Evolutionary conservation across 2,888 invertebrate genomes (phyloP).

Genomic region (Lydus trimaculatus): DNA sequence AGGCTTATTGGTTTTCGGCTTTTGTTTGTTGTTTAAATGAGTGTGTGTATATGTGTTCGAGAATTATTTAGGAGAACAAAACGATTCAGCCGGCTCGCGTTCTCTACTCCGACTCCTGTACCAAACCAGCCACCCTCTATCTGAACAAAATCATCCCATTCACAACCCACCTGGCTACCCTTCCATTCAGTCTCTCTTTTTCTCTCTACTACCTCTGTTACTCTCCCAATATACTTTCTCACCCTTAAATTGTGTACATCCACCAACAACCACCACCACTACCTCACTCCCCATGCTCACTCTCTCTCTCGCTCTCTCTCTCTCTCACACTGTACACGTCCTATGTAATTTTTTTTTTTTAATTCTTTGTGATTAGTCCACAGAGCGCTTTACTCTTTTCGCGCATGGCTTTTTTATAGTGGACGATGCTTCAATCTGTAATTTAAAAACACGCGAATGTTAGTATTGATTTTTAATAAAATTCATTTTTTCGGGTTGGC

Average conservation of each 20-base stretch:
- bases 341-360: conserved; percentile 48
- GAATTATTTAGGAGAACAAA: conserved; percentile 62
- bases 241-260: neutral
- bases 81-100: conserved; percentile 46
- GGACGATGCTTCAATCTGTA: conserved; percentile 60
- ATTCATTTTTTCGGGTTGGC: conserved; percentile 62
- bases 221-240: conserved; percentile 33
- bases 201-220: conserved; percentile 19
- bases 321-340: conserved; percentile 49
- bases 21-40: conserved; percentile 60
- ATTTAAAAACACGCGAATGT: conserved; percentile 62
- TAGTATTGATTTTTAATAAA: conserved; percentile 63
- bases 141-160: conserved; percentile 11
- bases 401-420: conserved; percentile 61
- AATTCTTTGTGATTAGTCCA: conserved; percentile 62
- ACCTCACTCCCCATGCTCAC: conserved; percentile 10
- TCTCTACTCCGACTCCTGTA: conserved; percentile 3
- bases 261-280: conserved; percentile 12
- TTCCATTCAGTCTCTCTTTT: conserved; percentile 19
- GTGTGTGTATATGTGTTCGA: conserved; percentile 51
- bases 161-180: conserved; percentile 32
- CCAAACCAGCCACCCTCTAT: conserved; percentile 23
- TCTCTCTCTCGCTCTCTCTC: conserved; percentile 26
- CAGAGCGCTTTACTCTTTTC: conserved; percentile 61
- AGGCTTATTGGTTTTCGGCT: conserved; percentile 63